phyloP scores from a whole-genome alignment of 1,140 invertebrate species.

The Leucophenga varia region DNA sequence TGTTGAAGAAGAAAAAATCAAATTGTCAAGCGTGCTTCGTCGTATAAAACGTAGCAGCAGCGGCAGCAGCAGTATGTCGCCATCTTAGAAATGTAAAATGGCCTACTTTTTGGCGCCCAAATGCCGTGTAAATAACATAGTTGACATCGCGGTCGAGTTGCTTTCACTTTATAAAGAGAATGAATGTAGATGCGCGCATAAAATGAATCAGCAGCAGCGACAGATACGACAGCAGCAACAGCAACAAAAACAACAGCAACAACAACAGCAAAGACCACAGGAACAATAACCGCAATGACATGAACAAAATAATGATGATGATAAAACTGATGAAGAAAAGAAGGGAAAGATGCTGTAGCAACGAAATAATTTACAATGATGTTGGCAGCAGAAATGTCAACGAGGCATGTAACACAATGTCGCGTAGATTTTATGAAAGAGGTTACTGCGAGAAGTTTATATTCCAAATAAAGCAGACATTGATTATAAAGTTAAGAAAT shows the following conservation, averaged over 20 bases:
- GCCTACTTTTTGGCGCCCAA: slow-evolving; percentile 33
- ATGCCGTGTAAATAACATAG: slow-evolving; percentile 7
- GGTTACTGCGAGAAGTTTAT: too few relatives aligned
- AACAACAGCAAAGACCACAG: too few relatives aligned
- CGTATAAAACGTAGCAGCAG: too few relatives aligned
- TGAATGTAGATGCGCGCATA: slow-evolving; percentile 19
- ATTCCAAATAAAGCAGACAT: too few relatives aligned
- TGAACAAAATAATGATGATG: too few relatives aligned
- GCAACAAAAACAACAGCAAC: not conserved
- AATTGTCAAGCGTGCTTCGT: slow-evolving; percentile 8
- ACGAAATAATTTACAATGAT: slow-evolving; percentile 6
- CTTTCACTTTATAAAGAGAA: slow-evolving; percentile 16
- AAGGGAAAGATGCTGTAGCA: too few relatives aligned
- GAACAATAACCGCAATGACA: too few relatives aligned
- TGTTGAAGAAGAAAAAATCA: slow-evolving; percentile 23
- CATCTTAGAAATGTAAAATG: slow-evolving; percentile 34
- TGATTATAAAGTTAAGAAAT: too few relatives aligned
- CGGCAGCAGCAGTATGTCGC: not conserved
- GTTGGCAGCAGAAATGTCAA: not conserved
- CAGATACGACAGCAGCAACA: slow-evolving; percentile 16
- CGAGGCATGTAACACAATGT: too few relatives aligned
- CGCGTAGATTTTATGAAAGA: too few relatives aligned
- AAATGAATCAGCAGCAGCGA: slow-evolving; percentile 34
- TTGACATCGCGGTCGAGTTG: slow-evolving; percentile 37
- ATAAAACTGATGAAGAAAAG: too few relatives aligned